A percentile compares a stretch with the other conserved stretches of the same genome.
phyloP scores from a whole-genome alignment of 2,113 vertebrate species.

The Perognathus longimembris region DNA sequence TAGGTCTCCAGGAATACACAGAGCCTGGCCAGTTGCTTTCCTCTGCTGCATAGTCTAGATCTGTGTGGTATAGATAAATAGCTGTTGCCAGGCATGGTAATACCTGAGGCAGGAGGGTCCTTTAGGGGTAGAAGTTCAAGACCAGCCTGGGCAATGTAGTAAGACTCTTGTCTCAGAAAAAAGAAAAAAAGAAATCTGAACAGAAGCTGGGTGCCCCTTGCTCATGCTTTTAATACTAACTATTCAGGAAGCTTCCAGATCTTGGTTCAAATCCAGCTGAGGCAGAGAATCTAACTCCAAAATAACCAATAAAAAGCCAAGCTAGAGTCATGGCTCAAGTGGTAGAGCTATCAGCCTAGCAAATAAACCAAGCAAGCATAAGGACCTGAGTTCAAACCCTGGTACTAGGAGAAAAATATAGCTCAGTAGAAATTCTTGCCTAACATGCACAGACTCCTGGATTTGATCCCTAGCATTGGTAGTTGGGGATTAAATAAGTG shows the following conservation, averaged over 20 bases:
- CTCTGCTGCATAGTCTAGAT: background rate
- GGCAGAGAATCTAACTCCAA: background rate
- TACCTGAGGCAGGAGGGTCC: background rate
- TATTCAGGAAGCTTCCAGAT: too few species aligned
- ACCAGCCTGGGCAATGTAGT: background rate
- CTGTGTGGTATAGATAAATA: slow-evolving; percentile 31
- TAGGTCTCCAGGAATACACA: background rate
- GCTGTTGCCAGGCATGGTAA: background rate
- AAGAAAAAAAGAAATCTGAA: too few species aligned
- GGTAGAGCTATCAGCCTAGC: background rate
- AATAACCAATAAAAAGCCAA: too few species aligned
- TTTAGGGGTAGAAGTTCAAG: background rate
- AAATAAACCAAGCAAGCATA: too few species aligned
- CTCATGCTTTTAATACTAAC: too few species aligned
- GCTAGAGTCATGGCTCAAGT: background rate
- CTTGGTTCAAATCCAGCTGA: background rate
- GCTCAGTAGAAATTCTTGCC: background rate
- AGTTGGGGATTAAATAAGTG: slow-evolving; percentile 39
- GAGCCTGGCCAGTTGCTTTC: slow-evolving; percentile 1
- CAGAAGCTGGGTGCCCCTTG: too few species aligned
- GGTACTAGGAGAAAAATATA: too few species aligned
- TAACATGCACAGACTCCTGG: background rate
- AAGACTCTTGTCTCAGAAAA: background rate
- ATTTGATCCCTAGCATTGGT: background rate
- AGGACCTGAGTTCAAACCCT: too few species aligned